Base-by-base conservation (phyloP, 2,888 invertebrate genomes). In the Psylliodes chrysocephalus region DNA sequence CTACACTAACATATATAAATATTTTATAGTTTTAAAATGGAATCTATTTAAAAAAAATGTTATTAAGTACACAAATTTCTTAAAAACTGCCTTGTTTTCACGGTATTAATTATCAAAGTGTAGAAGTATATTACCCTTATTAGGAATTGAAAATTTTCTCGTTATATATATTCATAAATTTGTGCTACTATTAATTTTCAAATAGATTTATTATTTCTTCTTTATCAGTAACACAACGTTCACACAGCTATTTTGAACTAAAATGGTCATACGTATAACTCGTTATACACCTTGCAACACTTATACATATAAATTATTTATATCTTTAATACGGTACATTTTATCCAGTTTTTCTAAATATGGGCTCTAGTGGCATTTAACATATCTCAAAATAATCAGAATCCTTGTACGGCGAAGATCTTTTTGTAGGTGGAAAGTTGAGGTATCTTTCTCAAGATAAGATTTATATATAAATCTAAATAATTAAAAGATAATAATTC, bases 261-360 rank as follows among this genome's bases (percentile, higher is more conserved):
- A 40, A 40, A 40, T 40, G 40, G 40, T n/a, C 44, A 19, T 44
- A 12, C 10, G 10, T 7, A 19, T 14, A 44, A 44, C 18, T 44
- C 18, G 44, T 44, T 19, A 17, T 17, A 18, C 44, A 44, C 44
- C 44, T 44, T 44, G 7, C 44, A 18, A 44, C 44, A 44, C 19
- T 15, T 19, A 17, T 44, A n/a, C n/a, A n/a, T n/a, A 44, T 44
- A 44, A 44, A 44, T 44, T 17, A 44, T 44, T 44, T 44, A 44
- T 44, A 17, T 19, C 8, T n/a, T 14, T 19, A 19, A 17, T 44
- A 19, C 44, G 44, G 19, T 44, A 44, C 44, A 44, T 19, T 19
- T 44, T 44, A 44, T 44, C 44, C 7, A 19, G 44, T 17, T 44
- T 44, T 44, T 44, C 44, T 44, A 44, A 44, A 44, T 44, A 44